Conservation (phyloP, 2,113 vertebrate genomes). For the Aphyosemion australe region DNA sequence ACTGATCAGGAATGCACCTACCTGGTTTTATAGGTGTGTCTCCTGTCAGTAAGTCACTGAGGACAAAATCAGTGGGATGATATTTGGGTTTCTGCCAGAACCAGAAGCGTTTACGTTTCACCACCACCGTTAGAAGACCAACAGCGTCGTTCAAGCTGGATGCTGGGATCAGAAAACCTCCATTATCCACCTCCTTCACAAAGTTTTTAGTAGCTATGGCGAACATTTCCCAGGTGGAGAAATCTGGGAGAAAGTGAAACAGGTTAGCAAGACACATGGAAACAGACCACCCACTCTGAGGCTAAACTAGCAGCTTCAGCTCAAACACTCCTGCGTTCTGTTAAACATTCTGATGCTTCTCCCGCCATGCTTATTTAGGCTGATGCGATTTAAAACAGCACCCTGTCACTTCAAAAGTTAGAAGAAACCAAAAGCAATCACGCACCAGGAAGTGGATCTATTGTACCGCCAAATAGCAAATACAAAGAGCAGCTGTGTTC, state of each 20-base stretch:
- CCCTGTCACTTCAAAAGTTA: no score
- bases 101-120: conserved; percentile 87
- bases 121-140: conserved; percentile 83
- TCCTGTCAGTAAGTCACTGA: conserved; percentile 86
- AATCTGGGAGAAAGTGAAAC: not conserved
- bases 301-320: not conserved
- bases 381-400: no score
- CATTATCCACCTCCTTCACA: conserved; percentile 85
- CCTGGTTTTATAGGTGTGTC: conserved; percentile 83
- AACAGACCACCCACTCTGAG: no score
- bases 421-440: no score
- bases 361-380: no score
- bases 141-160: conserved; percentile 85
- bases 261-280: no score
- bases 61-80: conserved; percentile 81
- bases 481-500: no score
- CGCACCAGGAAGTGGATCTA: no score
- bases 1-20: conserved; percentile 54
- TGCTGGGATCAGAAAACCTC: conserved; percentile 85
- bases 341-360: no score
- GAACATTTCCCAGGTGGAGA: conserved; percentile 82
- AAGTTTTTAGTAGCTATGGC: conserved; percentile 90
- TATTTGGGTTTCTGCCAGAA: conserved; percentile 91
- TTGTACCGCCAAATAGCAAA: no score
- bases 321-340: not conserved